Percentiles rank a stretch among this genome's conserved stretches.
Evolutionary conservation across 2,797 vertebrate genomes (phyloP).

Genomic region (Alca torda): DNA sequence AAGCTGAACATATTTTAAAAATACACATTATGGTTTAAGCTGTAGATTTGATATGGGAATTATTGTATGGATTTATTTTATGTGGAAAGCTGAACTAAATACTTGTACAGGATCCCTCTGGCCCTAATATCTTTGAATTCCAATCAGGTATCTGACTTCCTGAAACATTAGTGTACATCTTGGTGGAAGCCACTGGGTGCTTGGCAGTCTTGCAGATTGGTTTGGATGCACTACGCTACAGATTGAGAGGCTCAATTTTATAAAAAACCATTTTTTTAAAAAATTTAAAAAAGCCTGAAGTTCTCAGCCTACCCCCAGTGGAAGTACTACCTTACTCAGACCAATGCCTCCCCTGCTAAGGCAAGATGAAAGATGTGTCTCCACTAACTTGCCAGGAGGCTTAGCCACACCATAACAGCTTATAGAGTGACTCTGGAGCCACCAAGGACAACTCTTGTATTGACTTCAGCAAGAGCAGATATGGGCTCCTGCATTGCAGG

Average conservation of each 20-base stretch:
- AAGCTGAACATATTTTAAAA: not conserved
- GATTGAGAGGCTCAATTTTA: not conserved
- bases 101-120: not conserved
- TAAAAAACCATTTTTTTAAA: not conserved
- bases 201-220: not conserved
- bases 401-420: rapidly evolving
- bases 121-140: not conserved
- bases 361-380: not conserved
- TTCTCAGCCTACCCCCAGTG: not conserved
- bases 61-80: not conserved
- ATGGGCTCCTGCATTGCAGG: not conserved
- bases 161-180: not conserved
- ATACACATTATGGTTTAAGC: not conserved
- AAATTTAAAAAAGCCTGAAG: not conserved
- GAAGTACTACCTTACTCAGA: not conserved
- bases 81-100: not conserved
- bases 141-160: not conserved
- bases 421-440: not conserved
- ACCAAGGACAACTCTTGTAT: not conserved
- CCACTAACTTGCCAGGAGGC: not conserved
- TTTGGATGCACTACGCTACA: not conserved
- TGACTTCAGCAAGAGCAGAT: not conserved
- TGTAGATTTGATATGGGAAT: not conserved
- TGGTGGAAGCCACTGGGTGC: not conserved
- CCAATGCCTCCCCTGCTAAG: not conserved